Base-by-base conservation (phyloP, 2,797 vertebrate genomes). In the Malacoctenus gilli region DNA sequence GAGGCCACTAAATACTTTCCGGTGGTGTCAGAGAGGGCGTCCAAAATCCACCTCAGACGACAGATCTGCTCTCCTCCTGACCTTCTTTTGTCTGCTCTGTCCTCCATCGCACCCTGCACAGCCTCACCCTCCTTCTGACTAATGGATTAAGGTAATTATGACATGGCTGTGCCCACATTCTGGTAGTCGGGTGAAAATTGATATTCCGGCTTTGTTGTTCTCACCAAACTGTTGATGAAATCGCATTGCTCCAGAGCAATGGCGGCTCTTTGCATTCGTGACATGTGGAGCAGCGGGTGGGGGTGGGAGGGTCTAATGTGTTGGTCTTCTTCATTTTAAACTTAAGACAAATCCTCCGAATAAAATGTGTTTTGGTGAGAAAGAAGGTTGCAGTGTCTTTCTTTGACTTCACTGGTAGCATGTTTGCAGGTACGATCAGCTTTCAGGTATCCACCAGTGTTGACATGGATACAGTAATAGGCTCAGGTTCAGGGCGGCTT, bases 81-180 rank as follows among this genome's bases (percentile, higher is more conserved):
- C 84, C 80, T 79, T 86, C 69, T 80, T 82, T 68, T 75, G 79
- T 79, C 79, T 75, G 57, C 51, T 68, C 61, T 81, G 77, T 79
- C 84, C 85, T 83, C 72, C 63, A 65, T 89, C 68, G 36, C 69
- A 79, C 78, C 80, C 74, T 58, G 56, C 83, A 84, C 80, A 87
- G 82, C 86, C 88, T 86, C 90, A 82, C 89, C 89, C 87, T 90
- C 61, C 58, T 82, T 87, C 91, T 94, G 93, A 94, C 93, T 93
- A 94, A 96, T 95, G 91, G 88, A 94, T 93, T 89, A 91, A 91
- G 89, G 93, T 94, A 93, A 97, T 97, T 94, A 95, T 95, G 92
- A 89, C 94, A 91, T 91, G 92, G 92, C 92, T 82, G 85, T 88
- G 85, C 83, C 89, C 92, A 90, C 94, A 95, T 97, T 97, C 94